These are phyloP conservation scores for Podarcis siculus DNA, from an alignment of 2,797 vertebrate species.

Conservation along the genomic window DNA sequence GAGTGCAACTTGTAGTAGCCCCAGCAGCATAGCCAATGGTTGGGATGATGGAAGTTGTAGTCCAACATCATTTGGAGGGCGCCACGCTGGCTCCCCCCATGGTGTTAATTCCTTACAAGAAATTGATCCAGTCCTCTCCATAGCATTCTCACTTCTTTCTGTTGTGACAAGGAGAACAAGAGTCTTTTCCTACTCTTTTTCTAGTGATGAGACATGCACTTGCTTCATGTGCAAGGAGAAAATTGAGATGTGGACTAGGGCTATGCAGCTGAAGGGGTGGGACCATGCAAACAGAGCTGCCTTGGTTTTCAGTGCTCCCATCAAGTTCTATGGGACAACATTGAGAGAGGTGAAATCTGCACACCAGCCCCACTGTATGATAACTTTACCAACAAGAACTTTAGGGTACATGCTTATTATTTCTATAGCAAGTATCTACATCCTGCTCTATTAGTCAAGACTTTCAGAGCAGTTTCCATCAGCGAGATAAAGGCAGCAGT, in stretches of 20 bases:
- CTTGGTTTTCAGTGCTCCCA: not conserved
- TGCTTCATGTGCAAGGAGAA: not conserved
- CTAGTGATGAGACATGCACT: too few relatives aligned
- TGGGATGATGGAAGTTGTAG: too few relatives aligned
- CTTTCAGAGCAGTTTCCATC: not conserved
- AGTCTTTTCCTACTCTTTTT: not conserved
- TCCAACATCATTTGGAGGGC: too few relatives aligned
- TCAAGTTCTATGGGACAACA: not conserved
- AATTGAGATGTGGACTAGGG: not conserved
- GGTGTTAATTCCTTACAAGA: not conserved
- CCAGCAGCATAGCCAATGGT: too few relatives aligned
- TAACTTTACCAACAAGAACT: not conserved
- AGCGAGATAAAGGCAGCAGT: not conserved
- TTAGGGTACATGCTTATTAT: not conserved
- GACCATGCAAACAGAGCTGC: not conserved
- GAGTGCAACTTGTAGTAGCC: too few relatives aligned
- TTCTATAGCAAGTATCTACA: not conserved
- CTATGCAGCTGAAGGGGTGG: not conserved
- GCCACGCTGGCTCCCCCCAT: too few relatives aligned
- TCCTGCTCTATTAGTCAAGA: not conserved
- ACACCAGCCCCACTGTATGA: not conserved
- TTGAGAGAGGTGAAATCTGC: not conserved
- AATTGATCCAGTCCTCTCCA: constrained; percentile 17
- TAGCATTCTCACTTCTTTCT: not conserved
- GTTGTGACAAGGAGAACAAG: not conserved